Percentiles rank a stretch among this genome's conserved stretches.
phyloP scores from a whole-genome alignment of 1,140 invertebrate species.

The Plodia interpunctella region DNA sequence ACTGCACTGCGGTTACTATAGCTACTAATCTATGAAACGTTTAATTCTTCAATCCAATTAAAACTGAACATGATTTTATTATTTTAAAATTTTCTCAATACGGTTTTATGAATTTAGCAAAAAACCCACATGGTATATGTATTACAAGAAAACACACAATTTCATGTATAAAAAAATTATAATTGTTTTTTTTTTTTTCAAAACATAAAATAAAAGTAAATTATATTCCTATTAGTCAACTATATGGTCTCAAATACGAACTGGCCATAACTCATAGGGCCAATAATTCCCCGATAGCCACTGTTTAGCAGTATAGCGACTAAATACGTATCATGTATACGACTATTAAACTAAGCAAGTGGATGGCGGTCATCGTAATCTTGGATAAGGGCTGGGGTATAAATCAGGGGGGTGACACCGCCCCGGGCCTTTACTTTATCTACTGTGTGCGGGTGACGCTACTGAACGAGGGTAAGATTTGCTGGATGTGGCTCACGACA shows the following conservation, averaged over 20 bases:
- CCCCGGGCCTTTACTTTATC: slow-evolving; percentile 72
- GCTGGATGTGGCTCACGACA: neutral
- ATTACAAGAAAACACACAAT: too few species aligned
- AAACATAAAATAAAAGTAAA: too few species aligned
- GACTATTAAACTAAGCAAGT: slow-evolving; percentile 66
- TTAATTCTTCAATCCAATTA: too few species aligned
- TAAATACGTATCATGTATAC: slow-evolving; percentile 32
- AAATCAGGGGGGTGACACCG: slow-evolving; percentile 68
- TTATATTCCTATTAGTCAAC: neutral
- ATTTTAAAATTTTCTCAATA: too few species aligned
- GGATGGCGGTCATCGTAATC: slow-evolving; percentile 74
- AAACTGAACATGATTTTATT: too few species aligned
- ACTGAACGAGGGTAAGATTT: slow-evolving; percentile 4
- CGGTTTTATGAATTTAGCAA: too few species aligned
- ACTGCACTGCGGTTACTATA: too few species aligned
- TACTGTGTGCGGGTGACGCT: slow-evolving; percentile 67
- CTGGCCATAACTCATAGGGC: neutral
- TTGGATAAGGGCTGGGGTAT: slow-evolving; percentile 71
- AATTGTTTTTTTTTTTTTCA: too few species aligned
- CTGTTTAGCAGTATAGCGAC: neutral
- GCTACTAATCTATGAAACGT: too few species aligned
- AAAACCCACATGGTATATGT: too few species aligned
- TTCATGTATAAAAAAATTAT: too few species aligned
- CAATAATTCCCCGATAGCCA: neutral
- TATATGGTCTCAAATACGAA: neutral